Percentiles rank a stretch among this genome's conserved stretches.
These are phyloP conservation scores for Cichladusa arquata DNA, from an alignment of 2,113 vertebrate species.

Conservation along the genomic window DNA sequence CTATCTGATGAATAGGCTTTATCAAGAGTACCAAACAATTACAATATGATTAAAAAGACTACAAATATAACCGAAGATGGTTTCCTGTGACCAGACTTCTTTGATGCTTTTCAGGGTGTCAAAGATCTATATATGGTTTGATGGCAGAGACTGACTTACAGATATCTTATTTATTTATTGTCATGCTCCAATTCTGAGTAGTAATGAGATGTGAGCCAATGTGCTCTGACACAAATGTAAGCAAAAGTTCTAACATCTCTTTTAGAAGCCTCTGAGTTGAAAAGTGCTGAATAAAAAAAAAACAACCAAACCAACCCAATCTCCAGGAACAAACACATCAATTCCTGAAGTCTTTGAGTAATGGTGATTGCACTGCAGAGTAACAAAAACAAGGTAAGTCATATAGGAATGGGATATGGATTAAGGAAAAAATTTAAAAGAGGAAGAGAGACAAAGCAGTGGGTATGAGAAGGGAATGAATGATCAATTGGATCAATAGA, in stretches of 20 bases:
- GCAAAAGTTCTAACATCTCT: background rate
- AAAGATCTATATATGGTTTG: background rate
- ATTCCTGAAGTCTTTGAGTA: background rate
- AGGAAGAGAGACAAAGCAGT: background rate
- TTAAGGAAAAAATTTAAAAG: background rate
- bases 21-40: background rate
- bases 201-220: background rate
- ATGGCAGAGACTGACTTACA: background rate
- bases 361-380: background rate
- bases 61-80: background rate
- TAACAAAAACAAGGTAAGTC: background rate
- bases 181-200: background rate
- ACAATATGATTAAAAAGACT: background rate
- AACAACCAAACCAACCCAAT: fast-evolving
- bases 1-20: background rate
- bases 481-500: background rate
- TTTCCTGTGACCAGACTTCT: background rate
- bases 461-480: background rate
- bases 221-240: background rate
- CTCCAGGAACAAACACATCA: background rate
- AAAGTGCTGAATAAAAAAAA: background rate
- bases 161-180: background rate
- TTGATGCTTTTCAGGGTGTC: background rate
- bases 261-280: background rate
- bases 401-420: background rate